These are phyloP conservation scores for Ditylenchus weischeri DNA, from an alignment of 2,888 invertebrate genomes.

Conservation along the genomic window DNA sequence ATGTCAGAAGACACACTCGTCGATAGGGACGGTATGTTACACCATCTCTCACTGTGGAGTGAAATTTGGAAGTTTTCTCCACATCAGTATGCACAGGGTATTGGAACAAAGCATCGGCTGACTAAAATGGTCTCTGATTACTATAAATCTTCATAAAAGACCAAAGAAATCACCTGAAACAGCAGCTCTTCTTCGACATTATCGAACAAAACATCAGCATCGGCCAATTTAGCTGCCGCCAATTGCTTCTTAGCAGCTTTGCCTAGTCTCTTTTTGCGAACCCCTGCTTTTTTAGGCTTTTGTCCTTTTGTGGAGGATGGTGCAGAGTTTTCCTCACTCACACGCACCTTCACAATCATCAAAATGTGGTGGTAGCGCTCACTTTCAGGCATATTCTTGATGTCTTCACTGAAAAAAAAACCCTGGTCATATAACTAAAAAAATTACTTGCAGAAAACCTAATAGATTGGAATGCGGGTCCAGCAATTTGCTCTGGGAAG, in stretches of 20 bases:
- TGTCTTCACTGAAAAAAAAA: constrained; percentile 30
- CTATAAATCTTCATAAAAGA: not conserved
- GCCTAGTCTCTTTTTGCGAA: constrained; percentile 45
- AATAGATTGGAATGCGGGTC: constrained; percentile 38
- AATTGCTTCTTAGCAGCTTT: constrained; percentile 45
- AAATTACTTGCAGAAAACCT: constrained; percentile 1
- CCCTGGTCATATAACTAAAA: not conserved
- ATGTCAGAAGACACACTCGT: constrained; percentile 39
- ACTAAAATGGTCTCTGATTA: not conserved
- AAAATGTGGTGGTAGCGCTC: constrained; percentile 29
- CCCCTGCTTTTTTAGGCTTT: constrained; percentile 6
- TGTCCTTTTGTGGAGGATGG: constrained; percentile 7
- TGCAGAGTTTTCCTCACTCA: constrained; percentile 21
- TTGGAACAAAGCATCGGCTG: constrained; percentile 40
- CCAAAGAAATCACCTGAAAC: constrained; percentile 33
- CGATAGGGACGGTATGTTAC: constrained; percentile 46
- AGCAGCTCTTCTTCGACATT: constrained; percentile 48
- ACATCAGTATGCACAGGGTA: constrained; percentile 52
- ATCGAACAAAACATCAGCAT: constrained; percentile 44
- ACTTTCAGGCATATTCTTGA: constrained; percentile 25
- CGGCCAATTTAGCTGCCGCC: constrained; percentile 39
- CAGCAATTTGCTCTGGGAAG: constrained; percentile 46
- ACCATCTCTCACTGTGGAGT: constrained; percentile 42
- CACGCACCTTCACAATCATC: constrained; percentile 32
- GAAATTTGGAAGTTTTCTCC: constrained; percentile 52